These are phyloP conservation scores for Hoplostethus atlanticus DNA, from an alignment of 2,797 vertebrate species.

Conservation along the genomic window DNA sequence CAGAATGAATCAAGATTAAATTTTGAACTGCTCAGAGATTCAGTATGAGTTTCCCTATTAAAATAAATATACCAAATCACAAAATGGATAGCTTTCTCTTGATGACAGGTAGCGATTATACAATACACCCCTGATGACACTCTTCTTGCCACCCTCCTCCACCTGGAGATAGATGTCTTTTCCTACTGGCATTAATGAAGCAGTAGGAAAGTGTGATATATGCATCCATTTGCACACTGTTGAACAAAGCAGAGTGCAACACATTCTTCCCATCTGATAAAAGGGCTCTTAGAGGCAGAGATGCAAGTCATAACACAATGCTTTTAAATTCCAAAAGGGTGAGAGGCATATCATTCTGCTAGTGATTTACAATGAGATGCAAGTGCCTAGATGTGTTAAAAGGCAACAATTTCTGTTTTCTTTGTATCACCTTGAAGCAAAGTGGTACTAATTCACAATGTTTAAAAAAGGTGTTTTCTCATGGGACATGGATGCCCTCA, in stretches of 20 bases:
- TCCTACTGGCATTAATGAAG: constrained; percentile 44
- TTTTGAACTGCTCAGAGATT: too few species aligned
- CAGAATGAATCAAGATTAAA: not conserved
- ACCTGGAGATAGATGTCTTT: constrained; percentile 16
- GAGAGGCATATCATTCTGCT: constrained; percentile 4
- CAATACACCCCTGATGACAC: not conserved
- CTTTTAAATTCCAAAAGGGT: constrained; percentile 35
- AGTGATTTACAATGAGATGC: constrained; percentile 14
- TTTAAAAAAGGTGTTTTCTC: not conserved
- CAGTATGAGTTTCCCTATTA: not conserved
- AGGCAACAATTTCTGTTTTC: not conserved
- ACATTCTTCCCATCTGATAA: constrained; percentile 18
- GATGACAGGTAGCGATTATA: constrained; percentile 15
- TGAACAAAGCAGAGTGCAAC: constrained; percentile 22
- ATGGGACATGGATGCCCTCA: not conserved
- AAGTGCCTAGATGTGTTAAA: not conserved
- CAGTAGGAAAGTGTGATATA: constrained; percentile 22
- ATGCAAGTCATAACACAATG: constrained; percentile 40
- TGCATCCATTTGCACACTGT: constrained; percentile 22
- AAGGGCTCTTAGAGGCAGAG: constrained; percentile 37
- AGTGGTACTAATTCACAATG: not conserved
- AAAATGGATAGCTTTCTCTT: not conserved
- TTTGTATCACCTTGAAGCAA: constrained; percentile 17
- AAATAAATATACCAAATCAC: constrained; percentile 9
- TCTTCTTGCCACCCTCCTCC: constrained; percentile 3